Base-by-base conservation (phyloP, 2,113 vertebrate species). In the Otis tarda region DNA sequence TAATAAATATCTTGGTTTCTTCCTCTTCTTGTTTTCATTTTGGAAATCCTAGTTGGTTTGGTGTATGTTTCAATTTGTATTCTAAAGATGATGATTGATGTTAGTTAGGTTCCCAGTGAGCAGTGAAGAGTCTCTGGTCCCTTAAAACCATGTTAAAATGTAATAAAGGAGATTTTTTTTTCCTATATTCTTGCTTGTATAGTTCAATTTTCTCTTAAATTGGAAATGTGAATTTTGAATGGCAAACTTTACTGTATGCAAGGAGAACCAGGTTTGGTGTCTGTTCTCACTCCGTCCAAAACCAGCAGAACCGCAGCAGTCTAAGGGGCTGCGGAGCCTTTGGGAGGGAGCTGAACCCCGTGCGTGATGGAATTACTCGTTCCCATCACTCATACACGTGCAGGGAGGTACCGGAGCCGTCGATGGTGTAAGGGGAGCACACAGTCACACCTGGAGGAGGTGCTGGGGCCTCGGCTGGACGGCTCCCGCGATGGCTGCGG, bases 361-460 rank as follows among this genome's bases (percentile, higher is more conserved):
- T 2, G 4, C 7, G 1, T 8, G 3, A 21, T 11, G 60, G 23
- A 33, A 41, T 28, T 33, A 25, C 28, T 22, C 10, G 24, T 35
- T 55, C 6, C 59, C 2, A 1, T 67, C 30, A 4, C 25, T 55
- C 21, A 1, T 6, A 4, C 4, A 3, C 0, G 0, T 19, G 75
- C 2, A 9, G 35, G 70, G 27, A 71, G 27, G 7, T 14, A 7
- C 35, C 47, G 7, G n/a, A n/a, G 52, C n/a, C 10, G 5, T 25
- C 1, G 1, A 1, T 16, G 7, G 24, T 6, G 15, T 18, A 2
- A 63, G 12, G 90, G 16, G 59, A 33, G 49, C 12, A 16, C 37
- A 6, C 21, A 24, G 30, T 47, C 53, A 19, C 55, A 7, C 5
- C 27, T 18, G 31, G 12, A 10, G 47, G 47, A 12, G 13, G 9